These are phyloP conservation scores for Pardosa pseudoannulata DNA, from an alignment of 2,888 invertebrate species.

Conservation along the genomic window DNA sequence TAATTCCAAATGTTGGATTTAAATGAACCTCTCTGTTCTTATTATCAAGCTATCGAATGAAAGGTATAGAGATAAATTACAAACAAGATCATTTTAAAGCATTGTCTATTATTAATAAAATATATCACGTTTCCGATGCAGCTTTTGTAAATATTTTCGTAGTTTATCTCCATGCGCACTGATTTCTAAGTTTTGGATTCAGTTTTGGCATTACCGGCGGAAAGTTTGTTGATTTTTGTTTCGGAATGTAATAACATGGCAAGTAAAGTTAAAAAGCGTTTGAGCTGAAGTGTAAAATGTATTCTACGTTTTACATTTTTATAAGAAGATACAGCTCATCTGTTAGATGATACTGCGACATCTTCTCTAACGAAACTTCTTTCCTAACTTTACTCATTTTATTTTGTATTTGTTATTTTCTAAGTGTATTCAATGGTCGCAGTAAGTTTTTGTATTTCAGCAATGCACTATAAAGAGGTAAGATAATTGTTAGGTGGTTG, in stretches of 20 bases:
- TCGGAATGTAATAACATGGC: not conserved
- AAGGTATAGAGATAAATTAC: too few relatives aligned
- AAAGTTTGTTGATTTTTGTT: conserved; percentile 8
- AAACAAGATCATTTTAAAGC: too few relatives aligned
- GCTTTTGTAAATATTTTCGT: too few relatives aligned
- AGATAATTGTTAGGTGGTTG: too few relatives aligned
- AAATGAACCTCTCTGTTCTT: too few relatives aligned
- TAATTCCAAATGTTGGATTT: too few relatives aligned
- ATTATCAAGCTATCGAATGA: too few relatives aligned
- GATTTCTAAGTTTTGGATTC: not conserved
- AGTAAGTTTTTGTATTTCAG: too few relatives aligned
- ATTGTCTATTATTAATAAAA: too few relatives aligned
- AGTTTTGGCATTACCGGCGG: conserved; percentile 53
- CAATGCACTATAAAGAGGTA: too few relatives aligned
- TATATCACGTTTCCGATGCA: too few relatives aligned
- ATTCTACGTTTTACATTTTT: not conserved
- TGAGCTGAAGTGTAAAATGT: not conserved
- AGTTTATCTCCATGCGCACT: too few relatives aligned
- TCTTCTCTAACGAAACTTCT: not conserved
- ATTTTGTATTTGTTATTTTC: not conserved
- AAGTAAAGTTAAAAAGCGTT: not conserved
- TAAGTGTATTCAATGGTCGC: not conserved
- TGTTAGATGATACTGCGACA: not conserved
- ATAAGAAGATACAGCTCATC: not conserved
- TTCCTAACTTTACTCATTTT: not conserved